phyloP scores from a whole-genome alignment of 2,113 vertebrate species.

The Pseudopipra pipra region DNA sequence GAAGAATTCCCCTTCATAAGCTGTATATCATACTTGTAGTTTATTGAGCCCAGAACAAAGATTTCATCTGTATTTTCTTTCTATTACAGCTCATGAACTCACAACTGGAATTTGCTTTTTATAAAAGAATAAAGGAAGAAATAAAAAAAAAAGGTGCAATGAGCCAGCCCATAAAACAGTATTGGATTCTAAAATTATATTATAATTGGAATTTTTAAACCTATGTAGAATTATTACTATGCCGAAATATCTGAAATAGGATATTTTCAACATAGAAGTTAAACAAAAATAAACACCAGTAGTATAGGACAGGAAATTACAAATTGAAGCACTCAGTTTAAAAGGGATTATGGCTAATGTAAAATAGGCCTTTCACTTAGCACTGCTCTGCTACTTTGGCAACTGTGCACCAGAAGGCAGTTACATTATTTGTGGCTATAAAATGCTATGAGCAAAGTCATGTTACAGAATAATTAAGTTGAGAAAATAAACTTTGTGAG shows the following conservation, averaged over 20 bases:
- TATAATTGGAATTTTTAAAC: not conserved
- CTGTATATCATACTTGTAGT: not conserved
- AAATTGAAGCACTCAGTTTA: not conserved
- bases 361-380: conserved; percentile 6
- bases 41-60: not conserved
- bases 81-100: not conserved
- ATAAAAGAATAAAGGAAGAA: not conserved
- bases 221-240: not conserved
- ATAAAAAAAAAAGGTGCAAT: not conserved
- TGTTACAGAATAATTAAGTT: not conserved
- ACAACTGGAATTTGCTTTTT: conserved; percentile 3
- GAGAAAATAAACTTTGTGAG: not conserved
- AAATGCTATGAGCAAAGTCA: not conserved
- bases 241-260: not conserved
- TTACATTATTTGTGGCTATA: not conserved
- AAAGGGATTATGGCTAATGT: not conserved
- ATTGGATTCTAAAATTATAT: not conserved
- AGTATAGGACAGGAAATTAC: not conserved
- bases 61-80: conserved; percentile 1
- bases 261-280: not conserved
- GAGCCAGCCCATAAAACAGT: not conserved
- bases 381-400: not conserved
- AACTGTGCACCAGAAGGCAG: not conserved
- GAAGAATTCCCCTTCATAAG: conserved; percentile 15
- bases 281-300: not conserved